Evolutionary conservation across 2,797 vertebrate genomes (phyloP).

Genomic region (Cossypha dichroa): DNA sequence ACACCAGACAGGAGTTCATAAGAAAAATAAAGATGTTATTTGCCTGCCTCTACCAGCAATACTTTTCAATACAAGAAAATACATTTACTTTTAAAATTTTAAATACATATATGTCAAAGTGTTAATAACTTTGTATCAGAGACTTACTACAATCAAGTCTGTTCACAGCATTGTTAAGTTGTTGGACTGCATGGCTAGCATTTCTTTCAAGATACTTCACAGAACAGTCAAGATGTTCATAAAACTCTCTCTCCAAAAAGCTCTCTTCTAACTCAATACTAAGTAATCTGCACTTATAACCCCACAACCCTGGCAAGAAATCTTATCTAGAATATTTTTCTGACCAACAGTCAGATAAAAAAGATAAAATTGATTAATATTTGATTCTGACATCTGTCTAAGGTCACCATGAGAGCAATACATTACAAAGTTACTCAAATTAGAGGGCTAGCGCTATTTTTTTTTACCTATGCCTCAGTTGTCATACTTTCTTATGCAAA

Average conservation of each 20-base stretch:
- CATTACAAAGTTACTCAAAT: not conserved
- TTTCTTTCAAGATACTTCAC: not conserved
- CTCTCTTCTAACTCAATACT: not conserved
- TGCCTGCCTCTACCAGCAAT: not conserved
- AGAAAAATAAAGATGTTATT: conserved; percentile 15
- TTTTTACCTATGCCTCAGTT: not conserved
- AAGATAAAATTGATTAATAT: not conserved
- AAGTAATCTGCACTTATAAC: not conserved
- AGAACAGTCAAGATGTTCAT: not conserved
- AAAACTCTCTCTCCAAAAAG: not conserved
- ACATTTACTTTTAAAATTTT: not conserved
- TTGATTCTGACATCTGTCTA: not conserved
- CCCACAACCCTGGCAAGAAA: not conserved
- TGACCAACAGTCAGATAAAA: not conserved
- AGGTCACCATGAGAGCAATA: not conserved
- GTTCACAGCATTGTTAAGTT: not conserved
- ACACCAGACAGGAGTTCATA: not conserved
- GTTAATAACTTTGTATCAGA: not conserved
- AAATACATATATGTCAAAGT: not conserved
- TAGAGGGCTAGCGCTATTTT: not conserved
- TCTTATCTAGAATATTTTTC: not conserved
- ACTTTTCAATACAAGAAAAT: not conserved
- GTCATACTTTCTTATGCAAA: not conserved
- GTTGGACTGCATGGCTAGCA: not conserved
- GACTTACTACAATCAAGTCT: not conserved